phyloP scores from a whole-genome alignment of 1,140 invertebrate species.

The Brevipalpus yothersi region DNA sequence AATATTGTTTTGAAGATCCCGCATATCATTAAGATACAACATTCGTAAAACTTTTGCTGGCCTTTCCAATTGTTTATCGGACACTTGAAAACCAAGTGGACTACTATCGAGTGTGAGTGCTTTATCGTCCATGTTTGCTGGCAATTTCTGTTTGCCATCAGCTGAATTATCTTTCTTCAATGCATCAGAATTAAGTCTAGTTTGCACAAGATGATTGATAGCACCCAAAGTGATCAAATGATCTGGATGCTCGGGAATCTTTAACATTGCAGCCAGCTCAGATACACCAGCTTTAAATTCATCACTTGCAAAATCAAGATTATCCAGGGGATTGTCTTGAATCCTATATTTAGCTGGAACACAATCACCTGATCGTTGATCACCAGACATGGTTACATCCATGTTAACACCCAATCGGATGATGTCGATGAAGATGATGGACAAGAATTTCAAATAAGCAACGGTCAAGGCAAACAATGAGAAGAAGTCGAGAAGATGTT shows the following conservation, averaged over 20 bases:
- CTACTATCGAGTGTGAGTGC: slow-evolving; percentile 38
- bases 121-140: slow-evolving; percentile 26
- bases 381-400: too few relatives aligned
- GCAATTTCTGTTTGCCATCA: neutral
- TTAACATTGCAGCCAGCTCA: slow-evolving; percentile 44
- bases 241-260: slow-evolving; percentile 52
- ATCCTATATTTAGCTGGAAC: slow-evolving; percentile 9
- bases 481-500: too few relatives aligned
- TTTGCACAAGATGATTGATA: slow-evolving; percentile 9
- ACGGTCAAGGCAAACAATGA: too few relatives aligned
- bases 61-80: slow-evolving; percentile 36
- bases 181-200: neutral
- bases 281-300: slow-evolving; percentile 58
- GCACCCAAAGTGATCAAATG: slow-evolving; percentile 43
- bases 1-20: slow-evolving; percentile 73
- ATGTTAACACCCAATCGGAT: too few relatives aligned
- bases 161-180: neutral
- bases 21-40: slow-evolving; percentile 66
- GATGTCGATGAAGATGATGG: too few relatives aligned
- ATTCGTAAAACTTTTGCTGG: slow-evolving; percentile 54
- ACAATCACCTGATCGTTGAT: too few relatives aligned
- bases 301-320: slow-evolving; percentile 49
- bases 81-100: slow-evolving; percentile 37
- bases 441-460: too few relatives aligned
- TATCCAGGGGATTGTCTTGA: slow-evolving; percentile 43